phyloP scores from a whole-genome alignment of 2,113 vertebrate species.

The Tursiops truncatus region DNA sequence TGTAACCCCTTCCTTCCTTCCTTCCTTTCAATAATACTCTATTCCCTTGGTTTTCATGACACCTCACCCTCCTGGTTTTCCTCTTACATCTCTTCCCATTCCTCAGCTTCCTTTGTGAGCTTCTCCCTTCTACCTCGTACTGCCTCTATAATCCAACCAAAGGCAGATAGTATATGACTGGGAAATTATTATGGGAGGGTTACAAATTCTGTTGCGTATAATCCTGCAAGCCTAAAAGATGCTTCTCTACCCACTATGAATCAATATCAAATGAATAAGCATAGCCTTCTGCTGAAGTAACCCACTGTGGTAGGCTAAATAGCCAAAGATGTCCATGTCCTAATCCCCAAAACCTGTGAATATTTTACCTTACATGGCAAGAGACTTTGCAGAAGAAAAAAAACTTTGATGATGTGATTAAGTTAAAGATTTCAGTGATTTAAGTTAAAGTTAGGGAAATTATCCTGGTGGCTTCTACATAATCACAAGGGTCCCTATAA shows the following conservation, averaged over 20 bases:
- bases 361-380: background rate
- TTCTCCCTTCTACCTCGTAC: background rate
- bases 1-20: background rate
- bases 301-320: background rate
- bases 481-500: background rate
- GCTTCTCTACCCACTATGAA: background rate
- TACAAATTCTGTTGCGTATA: background rate
- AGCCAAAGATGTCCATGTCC: background rate
- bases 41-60: background rate
- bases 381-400: background rate
- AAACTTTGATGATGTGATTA: background rate
- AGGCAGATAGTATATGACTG: background rate
- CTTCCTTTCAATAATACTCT: background rate
- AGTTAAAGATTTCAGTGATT: background rate
- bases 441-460: background rate
- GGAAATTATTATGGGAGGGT: background rate
- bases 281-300: background rate
- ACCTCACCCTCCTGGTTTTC: background rate
- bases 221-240: background rate
- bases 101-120: background rate
- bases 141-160: background rate
- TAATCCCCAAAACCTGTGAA: background rate
- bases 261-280: background rate
- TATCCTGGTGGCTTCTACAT: background rate
- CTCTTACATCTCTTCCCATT: background rate